These are phyloP conservation scores for Pterobdella sp. DNA, from an alignment of 2,888 invertebrate species.

Conservation along the genomic window DNA sequence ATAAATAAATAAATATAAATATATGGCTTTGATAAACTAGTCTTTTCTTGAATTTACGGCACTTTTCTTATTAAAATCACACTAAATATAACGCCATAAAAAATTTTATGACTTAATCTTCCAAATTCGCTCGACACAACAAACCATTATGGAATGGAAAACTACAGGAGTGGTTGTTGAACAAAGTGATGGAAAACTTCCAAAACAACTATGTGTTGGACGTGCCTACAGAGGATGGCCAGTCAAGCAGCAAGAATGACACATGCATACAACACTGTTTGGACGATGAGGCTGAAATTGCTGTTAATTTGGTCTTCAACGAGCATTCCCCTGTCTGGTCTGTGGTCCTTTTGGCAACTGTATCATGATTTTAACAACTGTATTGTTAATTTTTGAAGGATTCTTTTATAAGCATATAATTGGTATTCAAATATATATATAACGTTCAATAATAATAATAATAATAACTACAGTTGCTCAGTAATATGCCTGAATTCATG, in stretches of 20 bases:
- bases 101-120: no score
- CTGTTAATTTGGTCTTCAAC: no score
- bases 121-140: not conserved
- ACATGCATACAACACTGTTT: not conserved
- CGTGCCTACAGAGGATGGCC: not conserved
- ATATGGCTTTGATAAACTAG: no score
- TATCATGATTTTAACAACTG: not conserved
- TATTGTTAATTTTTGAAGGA: not conserved
- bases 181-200: not conserved
- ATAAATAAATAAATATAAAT: no score
- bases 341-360: not conserved
- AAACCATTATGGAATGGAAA: not conserved
- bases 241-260: not conserved
- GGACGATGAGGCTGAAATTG: not conserved
- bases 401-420: not conserved
- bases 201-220: not conserved
- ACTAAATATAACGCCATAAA: no score
- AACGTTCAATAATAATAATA: not conserved
- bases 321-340: not conserved
- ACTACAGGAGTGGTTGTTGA: conserved; percentile 3
- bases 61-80: no score
- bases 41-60: no score
- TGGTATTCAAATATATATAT: not conserved
- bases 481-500: not conserved
- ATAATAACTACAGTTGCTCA: not conserved